Conservation (phyloP, 2,113 vertebrate species). For the Marmota flaviventris region DNA sequence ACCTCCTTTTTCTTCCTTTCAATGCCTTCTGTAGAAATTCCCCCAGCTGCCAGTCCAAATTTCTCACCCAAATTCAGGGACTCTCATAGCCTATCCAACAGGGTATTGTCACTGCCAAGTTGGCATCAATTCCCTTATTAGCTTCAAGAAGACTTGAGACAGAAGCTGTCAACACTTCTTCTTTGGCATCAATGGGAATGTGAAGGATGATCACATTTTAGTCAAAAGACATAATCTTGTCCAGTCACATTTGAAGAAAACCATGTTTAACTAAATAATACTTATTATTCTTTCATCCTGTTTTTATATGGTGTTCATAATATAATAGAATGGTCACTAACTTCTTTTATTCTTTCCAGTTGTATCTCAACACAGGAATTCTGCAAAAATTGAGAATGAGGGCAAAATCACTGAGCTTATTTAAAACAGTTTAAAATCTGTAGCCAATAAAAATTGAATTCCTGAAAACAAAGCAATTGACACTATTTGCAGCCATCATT, state of each 20-base stretch:
- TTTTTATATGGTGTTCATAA: slow-evolving; percentile 62
- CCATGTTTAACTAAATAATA: slow-evolving; percentile 72
- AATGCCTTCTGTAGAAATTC: slow-evolving; percentile 75
- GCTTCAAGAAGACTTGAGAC: slow-evolving; percentile 86
- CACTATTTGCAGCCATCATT: not conserved
- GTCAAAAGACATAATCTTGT: slow-evolving; percentile 82
- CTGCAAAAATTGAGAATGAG: slow-evolving; percentile 12
- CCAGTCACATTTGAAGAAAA: slow-evolving; percentile 79
- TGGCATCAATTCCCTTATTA: slow-evolving; percentile 84
- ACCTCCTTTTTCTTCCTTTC: slow-evolving; percentile 63
- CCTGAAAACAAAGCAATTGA: not conserved
- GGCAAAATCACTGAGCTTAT: not conserved
- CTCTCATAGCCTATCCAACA: slow-evolving; percentile 78
- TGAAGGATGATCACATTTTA: slow-evolving; percentile 83
- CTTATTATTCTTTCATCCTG: slow-evolving; percentile 40
- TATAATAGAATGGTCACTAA: slow-evolving; percentile 38
- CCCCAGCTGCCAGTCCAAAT: slow-evolving; percentile 75
- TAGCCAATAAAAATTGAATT: slow-evolving; percentile 15
- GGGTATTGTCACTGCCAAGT: slow-evolving; percentile 79
- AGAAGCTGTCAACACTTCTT: slow-evolving; percentile 87
- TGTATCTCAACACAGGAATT: not conserved
- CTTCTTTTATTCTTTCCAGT: not conserved
- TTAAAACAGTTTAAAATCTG: slow-evolving; percentile 8
- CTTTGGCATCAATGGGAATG: slow-evolving; percentile 82
- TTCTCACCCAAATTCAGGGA: slow-evolving; percentile 81